phyloP scores from a whole-genome alignment of 2,113 vertebrate species.

The Silurus glanis region DNA sequence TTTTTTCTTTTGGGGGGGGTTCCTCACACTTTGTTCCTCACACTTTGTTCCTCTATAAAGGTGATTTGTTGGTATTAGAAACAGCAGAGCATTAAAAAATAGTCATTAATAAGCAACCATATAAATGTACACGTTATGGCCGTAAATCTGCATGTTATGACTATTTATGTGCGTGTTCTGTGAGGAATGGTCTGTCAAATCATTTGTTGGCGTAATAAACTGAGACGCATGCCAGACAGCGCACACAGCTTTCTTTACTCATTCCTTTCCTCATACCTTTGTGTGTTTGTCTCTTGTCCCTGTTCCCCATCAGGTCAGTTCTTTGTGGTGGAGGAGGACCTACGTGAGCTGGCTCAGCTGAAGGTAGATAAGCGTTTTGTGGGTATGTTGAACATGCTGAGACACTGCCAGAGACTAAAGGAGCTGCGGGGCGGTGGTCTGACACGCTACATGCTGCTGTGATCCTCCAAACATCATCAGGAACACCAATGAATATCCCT shows the following conservation, averaged over 20 bases:
- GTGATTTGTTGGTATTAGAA: background rate
- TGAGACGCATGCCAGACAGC: no score
- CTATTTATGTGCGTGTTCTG: no score
- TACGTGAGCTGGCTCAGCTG: constrained; percentile 78
- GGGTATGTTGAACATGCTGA: constrained; percentile 82
- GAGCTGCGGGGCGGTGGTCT: constrained; percentile 77
- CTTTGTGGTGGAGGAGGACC: constrained; percentile 89
- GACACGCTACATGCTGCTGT: constrained; percentile 79
- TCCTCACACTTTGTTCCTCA: background rate
- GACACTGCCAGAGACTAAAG: constrained; percentile 83
- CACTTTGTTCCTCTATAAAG: background rate
- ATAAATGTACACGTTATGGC: no score
- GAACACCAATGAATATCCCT: background rate
- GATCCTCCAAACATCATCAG: constrained; percentile 26
- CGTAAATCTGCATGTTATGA: no score
- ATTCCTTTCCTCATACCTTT: background rate
- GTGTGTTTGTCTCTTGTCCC: background rate
- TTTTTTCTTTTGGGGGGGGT: background rate
- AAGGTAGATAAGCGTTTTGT: constrained; percentile 86
- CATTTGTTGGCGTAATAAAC: no score
- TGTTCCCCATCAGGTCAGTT: constrained; percentile 50
- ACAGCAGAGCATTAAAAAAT: background rate
- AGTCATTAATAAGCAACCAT: background rate
- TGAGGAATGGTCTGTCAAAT: no score
- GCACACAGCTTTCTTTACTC: background rate